Conservation (phyloP, 2,797 vertebrate species). For the Danionella dracula region DNA sequence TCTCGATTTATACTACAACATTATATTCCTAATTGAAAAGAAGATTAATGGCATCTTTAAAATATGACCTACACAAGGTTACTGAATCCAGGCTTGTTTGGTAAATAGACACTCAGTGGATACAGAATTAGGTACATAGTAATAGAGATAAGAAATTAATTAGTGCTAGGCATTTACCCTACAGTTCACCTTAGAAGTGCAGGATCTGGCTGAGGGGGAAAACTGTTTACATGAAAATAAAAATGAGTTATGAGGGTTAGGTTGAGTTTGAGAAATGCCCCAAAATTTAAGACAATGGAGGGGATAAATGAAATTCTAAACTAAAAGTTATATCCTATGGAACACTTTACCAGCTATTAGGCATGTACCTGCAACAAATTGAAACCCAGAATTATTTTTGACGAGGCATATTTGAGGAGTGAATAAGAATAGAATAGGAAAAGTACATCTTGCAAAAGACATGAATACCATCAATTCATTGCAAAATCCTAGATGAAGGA, state of each 20-base stretch:
- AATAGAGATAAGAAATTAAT: slow-evolving; percentile 44
- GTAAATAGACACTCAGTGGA: slow-evolving; percentile 41
- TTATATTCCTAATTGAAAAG: slow-evolving; percentile 57
- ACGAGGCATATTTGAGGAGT: slow-evolving; percentile 27
- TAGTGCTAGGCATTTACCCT: slow-evolving; percentile 42
- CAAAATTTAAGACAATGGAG: slow-evolving; percentile 21
- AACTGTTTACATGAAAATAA: not conserved
- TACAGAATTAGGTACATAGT: slow-evolving; percentile 35
- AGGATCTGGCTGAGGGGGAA: slow-evolving; percentile 34
- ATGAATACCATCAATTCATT: slow-evolving; percentile 22
- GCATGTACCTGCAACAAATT: slow-evolving; percentile 22
- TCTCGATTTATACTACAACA: slow-evolving; percentile 45
- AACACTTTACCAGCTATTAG: not conserved
- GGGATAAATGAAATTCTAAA: no score
- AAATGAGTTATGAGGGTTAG: slow-evolving; percentile 7
- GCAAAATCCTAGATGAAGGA: slow-evolving; percentile 17
- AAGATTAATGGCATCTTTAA: slow-evolving; percentile 59
- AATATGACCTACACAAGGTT: slow-evolving; percentile 50
- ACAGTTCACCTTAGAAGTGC: slow-evolving; percentile 44
- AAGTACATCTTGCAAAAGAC: not conserved
- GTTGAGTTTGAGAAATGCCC: not conserved
- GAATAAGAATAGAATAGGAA: slow-evolving; percentile 9
- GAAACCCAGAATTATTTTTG: slow-evolving; percentile 12
- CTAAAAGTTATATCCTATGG: slow-evolving; percentile 9
- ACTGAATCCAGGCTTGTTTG: slow-evolving; percentile 33